Base-by-base conservation (phyloP, 2,113 vertebrate species). In the Nibea albiflora region DNA sequence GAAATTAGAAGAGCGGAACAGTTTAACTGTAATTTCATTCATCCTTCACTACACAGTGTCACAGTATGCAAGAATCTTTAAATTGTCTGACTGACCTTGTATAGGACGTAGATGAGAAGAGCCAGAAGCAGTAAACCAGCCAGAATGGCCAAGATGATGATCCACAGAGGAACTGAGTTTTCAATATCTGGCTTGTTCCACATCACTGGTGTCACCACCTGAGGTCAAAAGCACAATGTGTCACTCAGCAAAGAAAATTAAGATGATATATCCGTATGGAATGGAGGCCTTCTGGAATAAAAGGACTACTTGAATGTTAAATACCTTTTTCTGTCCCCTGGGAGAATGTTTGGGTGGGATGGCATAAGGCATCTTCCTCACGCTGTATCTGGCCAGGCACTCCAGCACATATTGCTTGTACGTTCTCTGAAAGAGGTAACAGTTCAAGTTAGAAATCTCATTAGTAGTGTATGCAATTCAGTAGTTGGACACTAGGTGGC, bases 61-160 rank as follows among this genome's bases (percentile, higher is more conserved):
- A 5, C 16, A 42, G 6, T 7, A 19, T 16, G 1, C 6, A 19
- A n/a, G 5, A 2, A 12, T 20, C n/a, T 52, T 15, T 4, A 16
- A 47, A 54, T 17, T 31, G 22, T 77, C 72, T 52, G 20, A 42
- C 96, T 91, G 68, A 98, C 97, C 94, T 97, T 98, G 89, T 98
- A 98, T 5, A 98, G 92, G 65, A 98, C 92, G 11, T 96, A 98
- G 93, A 98, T 98, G 81, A 98, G 96, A 4, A 98, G 92, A 11
- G 96, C 96, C 4, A 98, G 94, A 17, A 98, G 96, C 76, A 98
- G 86, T 39, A 98, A 95, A 50, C 97, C 97, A n/a, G 96, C 93
- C 63, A 98, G 92, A 78, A 98, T 95, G 73, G 97, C 96, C 73
- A 98, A 88, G 78, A 98, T 96, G 70, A 98, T 97, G 80, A 98